Base-by-base conservation (phyloP, 2,797 vertebrate species). In the Lutra lutra region DNA sequence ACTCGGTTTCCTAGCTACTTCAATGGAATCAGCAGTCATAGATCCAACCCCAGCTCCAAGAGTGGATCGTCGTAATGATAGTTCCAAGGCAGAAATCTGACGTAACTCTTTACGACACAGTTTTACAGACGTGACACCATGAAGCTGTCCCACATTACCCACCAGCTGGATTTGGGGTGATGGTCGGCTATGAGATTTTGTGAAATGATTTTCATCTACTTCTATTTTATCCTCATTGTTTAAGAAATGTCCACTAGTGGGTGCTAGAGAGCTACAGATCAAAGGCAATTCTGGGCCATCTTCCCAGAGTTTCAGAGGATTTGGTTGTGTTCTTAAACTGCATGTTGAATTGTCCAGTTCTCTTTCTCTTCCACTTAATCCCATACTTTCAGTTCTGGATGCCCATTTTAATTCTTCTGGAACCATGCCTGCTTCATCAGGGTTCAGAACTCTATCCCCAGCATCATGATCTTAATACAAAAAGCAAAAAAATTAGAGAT, bases 101-200 rank as follows among this genome's bases (percentile, higher is more conserved):
- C 98, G 99, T 93, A 99, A 97, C 64, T 99, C 99, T 98, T 97
- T 98, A 77, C 99, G 99, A 95, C 98, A 98, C 73, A 99, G 25
- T 95, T 99, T 99, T 70, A 99, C 98, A 75, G 98, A 98, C 27
- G 98, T 99, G 97, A 98, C 87, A 92, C 98, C 98, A 86, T 98
- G 97, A 90, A 98, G 97, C 13, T 98, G 98, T 46, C 58, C 94
- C 78, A 77, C 0, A 1, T 84, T 97, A 51, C 98, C 98, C 88
- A 54, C 78, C 84, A 94, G 94, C 82, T 97, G 98, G 89, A 92
- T 85, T 43, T 94, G 94, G 43, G 93, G 62, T 54, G 86, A 88
- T 13, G 72, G 89, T 68, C 66, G 96, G 96, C 88, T 68, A 38
- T 96, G 92, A 95, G 92, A 91, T 78, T 98, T 97, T 96, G 40